Base-by-base conservation (phyloP, 2,113 vertebrate genomes). In the Hucho hucho region DNA sequence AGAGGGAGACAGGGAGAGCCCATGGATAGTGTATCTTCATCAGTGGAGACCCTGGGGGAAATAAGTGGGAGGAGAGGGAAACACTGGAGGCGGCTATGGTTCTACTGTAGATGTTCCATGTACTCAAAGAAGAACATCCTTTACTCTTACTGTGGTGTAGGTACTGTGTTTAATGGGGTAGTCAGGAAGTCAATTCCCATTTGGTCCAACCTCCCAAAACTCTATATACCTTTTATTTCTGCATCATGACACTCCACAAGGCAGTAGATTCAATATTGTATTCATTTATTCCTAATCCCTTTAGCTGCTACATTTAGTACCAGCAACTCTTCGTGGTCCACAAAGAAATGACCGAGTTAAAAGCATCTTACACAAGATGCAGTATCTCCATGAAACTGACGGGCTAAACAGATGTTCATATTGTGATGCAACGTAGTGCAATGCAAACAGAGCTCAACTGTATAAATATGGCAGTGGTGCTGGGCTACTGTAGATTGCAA, bases 341-440 rank as follows among this genome's bases (percentile, higher is more conserved):
- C 78, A 81, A 87, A 71, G 24, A 58, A n/a, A 88, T 63, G 16
- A 75, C 82, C 74, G 4, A 53, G 84, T 86, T 84, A n/a, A 88
- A 88, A 81, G 69, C 82, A 76, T 82, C 78, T 83, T 46, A 83
- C 63, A 64, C 81, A 75, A 79, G 80, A 89, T 77, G 73, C 78
- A 6, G 29, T 37, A 67, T 32, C 28, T 67, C 82, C 28, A 6
- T 77, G 79, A 84, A 78, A 82, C 80, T 79, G 83, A 83, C 77
- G 79, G 82, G 70, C 83, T 83, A 88, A 89, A 87, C 80, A 89
- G 88, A 85, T 87, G 78, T 83, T 72, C 75, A 86, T 87, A 76
- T 81, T 73, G 74, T 92, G 89, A 92, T 88, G 89, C 87, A 90
- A 91, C 78, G 5, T 28, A 70, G 81, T 78, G 88, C 81, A 92